A percentile compares a stretch with the other conserved stretches of the same genome.
phyloP scores from a whole-genome alignment of 64 coral and sea anemone genomes.

The Montipora capricornis region DNA sequence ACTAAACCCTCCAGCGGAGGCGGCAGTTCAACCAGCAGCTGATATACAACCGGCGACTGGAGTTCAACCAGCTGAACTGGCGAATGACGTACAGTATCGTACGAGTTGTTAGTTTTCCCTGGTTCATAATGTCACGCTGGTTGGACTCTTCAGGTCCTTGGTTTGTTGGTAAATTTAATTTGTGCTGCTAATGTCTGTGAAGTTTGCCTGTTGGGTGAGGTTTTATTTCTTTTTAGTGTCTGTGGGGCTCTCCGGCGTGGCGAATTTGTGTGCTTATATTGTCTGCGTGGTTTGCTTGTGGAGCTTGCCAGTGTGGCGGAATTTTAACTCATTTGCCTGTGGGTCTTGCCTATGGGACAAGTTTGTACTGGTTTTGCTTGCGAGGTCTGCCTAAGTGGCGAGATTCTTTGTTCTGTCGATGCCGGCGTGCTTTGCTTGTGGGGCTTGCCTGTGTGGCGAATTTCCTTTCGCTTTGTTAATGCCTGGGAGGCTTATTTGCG shows the following conservation, averaged over 20 bases:
- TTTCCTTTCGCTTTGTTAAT: background rate
- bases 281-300: no score
- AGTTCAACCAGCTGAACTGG: background rate
- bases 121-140: no score
- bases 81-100: background rate
- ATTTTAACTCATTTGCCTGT: background rate
- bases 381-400: background rate
- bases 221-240: background rate
- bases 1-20: no score
- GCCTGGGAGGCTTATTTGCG: no score
- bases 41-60: background rate
- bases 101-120: no score
- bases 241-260: background rate
- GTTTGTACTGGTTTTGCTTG: background rate
- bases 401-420: background rate
- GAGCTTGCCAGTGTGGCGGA: no score
- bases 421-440: background rate
- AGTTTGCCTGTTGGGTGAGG: background rate
- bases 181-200: no score
- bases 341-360: background rate
- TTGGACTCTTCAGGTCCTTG: no score
- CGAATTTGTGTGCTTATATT: background rate
- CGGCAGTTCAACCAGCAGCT: no score
- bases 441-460: no score
- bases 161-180: no score